Percentiles rank a stretch among this genome's conserved stretches.
Evolutionary conservation across 2,888 invertebrate genomes (phyloP).

Genomic region (Minunthozetes semirufus): DNA sequence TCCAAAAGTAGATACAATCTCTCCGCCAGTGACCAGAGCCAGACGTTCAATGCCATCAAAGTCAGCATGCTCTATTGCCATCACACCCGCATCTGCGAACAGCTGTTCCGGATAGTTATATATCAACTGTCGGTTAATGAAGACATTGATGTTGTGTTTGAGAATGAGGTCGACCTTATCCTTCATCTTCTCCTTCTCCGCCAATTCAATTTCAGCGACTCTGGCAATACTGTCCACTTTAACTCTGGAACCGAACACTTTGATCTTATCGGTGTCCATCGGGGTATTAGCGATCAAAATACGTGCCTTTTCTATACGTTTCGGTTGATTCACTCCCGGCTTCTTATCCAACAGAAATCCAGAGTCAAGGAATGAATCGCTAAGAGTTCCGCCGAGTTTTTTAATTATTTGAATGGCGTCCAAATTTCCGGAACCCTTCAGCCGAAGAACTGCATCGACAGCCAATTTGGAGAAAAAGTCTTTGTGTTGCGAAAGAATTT

Average conservation of each 20-base stretch:
- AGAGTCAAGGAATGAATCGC: slow-evolving; percentile 89
- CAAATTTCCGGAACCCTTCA: slow-evolving; percentile 91
- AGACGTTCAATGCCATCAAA: slow-evolving; percentile 98
- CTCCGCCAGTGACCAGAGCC: slow-evolving; percentile 91
- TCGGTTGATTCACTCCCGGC: slow-evolving; percentile 94
- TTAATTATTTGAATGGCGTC: slow-evolving; percentile 97
- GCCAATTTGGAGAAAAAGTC: slow-evolving; percentile 91
- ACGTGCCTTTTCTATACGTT: slow-evolving; percentile 85
- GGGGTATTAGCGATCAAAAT: slow-evolving; percentile 98
- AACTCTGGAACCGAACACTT: slow-evolving; percentile 89
- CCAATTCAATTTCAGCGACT: slow-evolving; percentile 92
- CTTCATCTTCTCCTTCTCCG: slow-evolving; percentile 99
- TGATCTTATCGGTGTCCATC: slow-evolving; percentile 99
- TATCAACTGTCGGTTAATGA: slow-evolving; percentile 96
- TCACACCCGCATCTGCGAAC: slow-evolving; percentile 94
- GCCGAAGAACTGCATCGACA: slow-evolving; percentile 86
- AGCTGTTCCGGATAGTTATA: slow-evolving; percentile 99
- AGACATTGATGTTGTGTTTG: slow-evolving; percentile 89
- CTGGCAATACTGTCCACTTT: slow-evolving; percentile 58
- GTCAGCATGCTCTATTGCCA: slow-evolving; percentile 99
- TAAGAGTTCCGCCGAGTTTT: slow-evolving; percentile 83
- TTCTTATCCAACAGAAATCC: slow-evolving; percentile 92
- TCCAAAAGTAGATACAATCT: slow-evolving; percentile 97
- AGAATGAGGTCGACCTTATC: slow-evolving; percentile 96
- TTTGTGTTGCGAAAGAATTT: slow-evolving; percentile 94